Base-by-base conservation (phyloP, 2,797 vertebrate species). In the Ptychadena robeensis region DNA sequence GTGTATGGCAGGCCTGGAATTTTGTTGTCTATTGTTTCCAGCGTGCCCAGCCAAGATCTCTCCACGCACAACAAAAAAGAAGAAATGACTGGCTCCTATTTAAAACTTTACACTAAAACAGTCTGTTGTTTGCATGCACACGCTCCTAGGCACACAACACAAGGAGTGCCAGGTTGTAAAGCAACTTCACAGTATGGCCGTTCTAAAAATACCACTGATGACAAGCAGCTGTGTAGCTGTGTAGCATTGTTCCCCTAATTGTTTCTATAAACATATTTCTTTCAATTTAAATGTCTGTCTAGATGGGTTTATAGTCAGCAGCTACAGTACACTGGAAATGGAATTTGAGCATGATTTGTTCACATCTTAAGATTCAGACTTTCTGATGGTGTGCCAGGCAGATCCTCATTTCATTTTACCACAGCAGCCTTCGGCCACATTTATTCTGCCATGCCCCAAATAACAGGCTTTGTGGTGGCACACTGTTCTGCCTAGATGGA, bases 131-230 rank as follows among this genome's bases (percentile, higher is more conserved):
- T 64, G 73, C 59, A 65, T 76, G 73, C 63, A 65, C 59, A 76
- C 73, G 38, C 22, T 63, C 12, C 57, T 12, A 37, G 59, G 72
- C 72, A 64, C 73, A 76, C 57, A 40, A 31, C 9, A 30, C 25
- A 65, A 37, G 73, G 15, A 12, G 32, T 76, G 73, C 73, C 73
- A 76, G 59, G 59, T 61, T 44, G 73, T 76, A 65, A 76, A 76
- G 59, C 57, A 38, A 34, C 34, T 38, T 75, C 73, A 35, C 59
- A 25, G 73, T 64, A 11, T 64, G 38, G 63, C 25, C 34, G 9
- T 9, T 14, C 59, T 63, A 76, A 37, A 76, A 30, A 65, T 64
- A 65, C 63, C 6, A 28, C 38, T 76, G 73, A 76, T 76, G 59
- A 76, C 73, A 76, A 76, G 35, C 73, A 65, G 34, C 59, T 76